A percentile compares a stretch with the other conserved stretches of the same genome.
phyloP scores from a whole-genome alignment of 2,888 invertebrate species.

The Tanypteryx hageni region DNA sequence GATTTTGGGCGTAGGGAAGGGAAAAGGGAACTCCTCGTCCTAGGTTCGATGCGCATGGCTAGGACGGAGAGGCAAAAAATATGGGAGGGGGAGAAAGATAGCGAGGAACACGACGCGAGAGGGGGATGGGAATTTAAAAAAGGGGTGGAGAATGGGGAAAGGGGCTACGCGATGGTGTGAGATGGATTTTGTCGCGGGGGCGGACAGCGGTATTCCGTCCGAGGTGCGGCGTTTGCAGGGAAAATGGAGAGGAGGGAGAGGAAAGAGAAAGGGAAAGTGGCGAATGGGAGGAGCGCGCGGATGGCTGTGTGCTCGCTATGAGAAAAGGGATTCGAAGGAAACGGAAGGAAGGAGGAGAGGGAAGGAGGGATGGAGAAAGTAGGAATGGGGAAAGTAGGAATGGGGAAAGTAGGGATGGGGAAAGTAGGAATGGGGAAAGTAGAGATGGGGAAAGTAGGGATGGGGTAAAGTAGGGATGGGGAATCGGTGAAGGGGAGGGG shows the following conservation, averaged over 20 bases:
- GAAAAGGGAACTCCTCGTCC: neutral
- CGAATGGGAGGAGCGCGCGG: neutral
- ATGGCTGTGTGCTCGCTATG: neutral
- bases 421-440: too few relatives aligned
- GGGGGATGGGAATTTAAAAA: neutral
- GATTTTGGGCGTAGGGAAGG: neutral
- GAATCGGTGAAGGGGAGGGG: neutral
- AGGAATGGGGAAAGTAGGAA: too few relatives aligned
- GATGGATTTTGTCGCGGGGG: neutral
- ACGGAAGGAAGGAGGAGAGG: neutral
- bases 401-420: too few relatives aligned
- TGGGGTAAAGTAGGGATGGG: too few relatives aligned
- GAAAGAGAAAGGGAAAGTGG: neutral
- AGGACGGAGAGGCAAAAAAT: neutral
- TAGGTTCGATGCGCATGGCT: constrained; percentile 13
- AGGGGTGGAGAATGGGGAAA: neutral
- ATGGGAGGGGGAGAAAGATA: neutral
- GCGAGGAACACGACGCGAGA: neutral
- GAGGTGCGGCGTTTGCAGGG: constrained; percentile 13
- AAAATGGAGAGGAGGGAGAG: neutral
- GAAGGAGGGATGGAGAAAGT: too few relatives aligned
- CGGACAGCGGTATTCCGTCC: neutral
- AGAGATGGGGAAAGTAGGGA: too few relatives aligned
- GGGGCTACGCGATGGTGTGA: neutral
- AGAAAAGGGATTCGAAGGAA: neutral